These are phyloP conservation scores for Sebastes steindachneri DNA, from an alignment of 2,797 vertebrate species.

Conservation along the genomic window DNA sequence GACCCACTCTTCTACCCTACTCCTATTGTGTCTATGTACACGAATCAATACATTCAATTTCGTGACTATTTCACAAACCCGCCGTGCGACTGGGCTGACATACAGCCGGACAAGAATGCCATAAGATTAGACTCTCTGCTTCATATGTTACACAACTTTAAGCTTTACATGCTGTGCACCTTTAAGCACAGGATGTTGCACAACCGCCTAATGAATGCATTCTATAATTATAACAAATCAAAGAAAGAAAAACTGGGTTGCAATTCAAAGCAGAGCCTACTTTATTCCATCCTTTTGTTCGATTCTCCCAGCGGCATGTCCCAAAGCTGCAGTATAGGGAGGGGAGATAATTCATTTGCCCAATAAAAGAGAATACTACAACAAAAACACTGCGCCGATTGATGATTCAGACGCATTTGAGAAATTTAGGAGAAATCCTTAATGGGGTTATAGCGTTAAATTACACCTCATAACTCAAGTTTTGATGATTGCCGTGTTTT, in stretches of 20 bases:
- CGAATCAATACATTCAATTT: too few relatives aligned
- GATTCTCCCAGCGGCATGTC: neutral
- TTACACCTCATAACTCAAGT: slow-evolving; percentile 13
- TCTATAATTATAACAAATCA: slow-evolving; percentile 37
- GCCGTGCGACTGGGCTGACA: neutral
- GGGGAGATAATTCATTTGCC: neutral
- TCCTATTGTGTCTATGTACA: too few relatives aligned
- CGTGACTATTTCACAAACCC: too few relatives aligned
- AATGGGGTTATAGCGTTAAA: slow-evolving; percentile 1
- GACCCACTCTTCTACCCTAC: too few relatives aligned
- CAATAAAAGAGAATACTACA: slow-evolving; percentile 1
- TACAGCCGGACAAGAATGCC: neutral
- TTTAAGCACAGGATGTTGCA: slow-evolving; percentile 38
- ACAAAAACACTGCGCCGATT: neutral
- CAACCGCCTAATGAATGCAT: slow-evolving; percentile 28
- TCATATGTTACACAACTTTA: slow-evolving; percentile 25
- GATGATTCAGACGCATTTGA: neutral
- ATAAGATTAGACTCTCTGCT: neutral
- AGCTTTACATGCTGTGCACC: slow-evolving; percentile 20
- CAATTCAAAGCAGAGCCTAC: slow-evolving; percentile 16
- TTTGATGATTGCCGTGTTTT: slow-evolving; percentile 41
- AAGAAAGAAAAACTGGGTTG: slow-evolving; percentile 24
- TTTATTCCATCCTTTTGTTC: neutral
- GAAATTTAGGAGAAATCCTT: neutral
- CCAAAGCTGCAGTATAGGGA: neutral